Base-by-base conservation (phyloP, 2,113 vertebrate genomes). In the Galbula dea region DNA sequence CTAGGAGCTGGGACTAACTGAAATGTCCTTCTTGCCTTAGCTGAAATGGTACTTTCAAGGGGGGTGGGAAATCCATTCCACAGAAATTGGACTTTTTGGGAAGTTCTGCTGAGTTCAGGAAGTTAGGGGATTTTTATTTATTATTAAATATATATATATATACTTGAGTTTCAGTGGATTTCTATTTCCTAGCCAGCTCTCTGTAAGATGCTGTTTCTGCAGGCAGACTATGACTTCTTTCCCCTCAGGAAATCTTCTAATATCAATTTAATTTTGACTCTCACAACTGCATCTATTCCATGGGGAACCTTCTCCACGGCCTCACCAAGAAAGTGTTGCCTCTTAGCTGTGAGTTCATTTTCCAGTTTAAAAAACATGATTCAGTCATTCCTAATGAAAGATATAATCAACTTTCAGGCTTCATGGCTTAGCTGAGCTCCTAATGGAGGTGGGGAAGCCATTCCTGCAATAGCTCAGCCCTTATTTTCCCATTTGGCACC, bases 221-320 rank as follows among this genome's bases (percentile, higher is more conserved):
- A 89, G 84, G 93, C 91, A 89, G 78, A 7, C 6, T 54, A 85
- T 87, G 85, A 81, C 93, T 94, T 83, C 54, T 54, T 69, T 4
- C 73, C 79, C 84, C 81, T 54, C 79, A 85, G 68, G 92, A 95
- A 79, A 94, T 93, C 90, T 87, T 90, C 84, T 86, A 96, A 92
- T 93, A 91, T 90, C 94, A 94, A 89, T 89, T 90, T 95, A 92
- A 95, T 94, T 92, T 87, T 95, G 71, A 92, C 86, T 91, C 93
- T 96, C 94, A 90, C 80, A 91, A 95, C 90, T 84, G 92, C 79
- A n/a, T 85, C 49, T 83, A 20, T 95, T 83, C 95, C 73, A 0
- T 2, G 0, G 94, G 90, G 93, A 95, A 8, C 76, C 55, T 51
- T 2, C 46, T 86, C 77, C 7, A 23, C 7, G 6, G 81, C 83